These are phyloP conservation scores for Rhinopomastus cyanomelas DNA, from an alignment of 2,113 vertebrate species.

Conservation along the genomic window DNA sequence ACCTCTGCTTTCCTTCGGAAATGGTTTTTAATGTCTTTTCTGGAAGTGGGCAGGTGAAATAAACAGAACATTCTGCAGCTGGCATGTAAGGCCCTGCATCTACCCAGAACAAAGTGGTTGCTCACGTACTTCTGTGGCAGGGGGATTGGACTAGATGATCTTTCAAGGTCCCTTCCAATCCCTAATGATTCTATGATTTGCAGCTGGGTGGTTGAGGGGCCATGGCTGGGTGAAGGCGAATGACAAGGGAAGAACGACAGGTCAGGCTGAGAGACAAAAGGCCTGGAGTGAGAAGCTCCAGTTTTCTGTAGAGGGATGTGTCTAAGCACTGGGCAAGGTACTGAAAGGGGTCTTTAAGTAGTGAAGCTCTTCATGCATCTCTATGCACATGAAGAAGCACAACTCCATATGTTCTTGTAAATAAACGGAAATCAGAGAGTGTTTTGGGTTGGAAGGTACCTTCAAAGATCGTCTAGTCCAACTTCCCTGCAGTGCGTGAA, in stretches of 20 bases:
- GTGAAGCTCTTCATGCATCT: neutral
- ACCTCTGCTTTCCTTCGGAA: neutral
- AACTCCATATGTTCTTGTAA: neutral
- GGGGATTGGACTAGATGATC: too few relatives aligned
- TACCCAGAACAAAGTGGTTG: neutral
- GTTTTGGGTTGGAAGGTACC: too few relatives aligned
- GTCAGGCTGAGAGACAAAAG: neutral
- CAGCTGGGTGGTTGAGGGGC: neutral
- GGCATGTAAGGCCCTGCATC: neutral
- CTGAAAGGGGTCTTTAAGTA: neutral
- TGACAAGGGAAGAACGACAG: neutral
- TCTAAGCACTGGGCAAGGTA: neutral
- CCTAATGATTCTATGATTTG: too few relatives aligned
- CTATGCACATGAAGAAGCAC: neutral
- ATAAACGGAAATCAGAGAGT: neutral
- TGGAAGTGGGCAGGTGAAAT: neutral
- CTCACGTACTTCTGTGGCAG: neutral
- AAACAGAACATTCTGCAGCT: neutral
- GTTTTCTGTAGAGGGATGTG: neutral
- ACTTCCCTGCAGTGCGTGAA: neutral
- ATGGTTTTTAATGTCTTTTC: neutral
- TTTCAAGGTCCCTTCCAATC: too few relatives aligned
- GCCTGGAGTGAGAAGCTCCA: neutral
- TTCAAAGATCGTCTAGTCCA: too few relatives aligned
- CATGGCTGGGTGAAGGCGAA: neutral